phyloP scores from a whole-genome alignment of 2,797 vertebrate species.

The Petrocephalus sullivani region DNA sequence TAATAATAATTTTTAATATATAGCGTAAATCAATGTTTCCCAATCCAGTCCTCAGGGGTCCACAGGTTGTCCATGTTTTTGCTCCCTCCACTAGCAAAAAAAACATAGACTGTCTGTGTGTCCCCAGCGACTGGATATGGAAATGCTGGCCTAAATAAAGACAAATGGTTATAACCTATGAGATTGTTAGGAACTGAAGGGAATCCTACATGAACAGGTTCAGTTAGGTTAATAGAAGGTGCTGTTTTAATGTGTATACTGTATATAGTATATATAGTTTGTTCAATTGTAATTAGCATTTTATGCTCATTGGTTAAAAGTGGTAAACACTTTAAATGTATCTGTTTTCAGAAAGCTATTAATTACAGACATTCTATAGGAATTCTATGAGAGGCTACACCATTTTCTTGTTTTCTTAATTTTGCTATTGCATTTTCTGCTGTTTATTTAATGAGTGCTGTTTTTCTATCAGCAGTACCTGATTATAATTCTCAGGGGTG shows the following conservation, averaged over 20 bases:
- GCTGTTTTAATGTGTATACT: slow-evolving; percentile 59
- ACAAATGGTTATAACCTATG: slow-evolving; percentile 76
- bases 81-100: background rate
- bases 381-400: background rate
- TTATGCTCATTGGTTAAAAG: background rate
- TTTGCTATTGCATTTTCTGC: slow-evolving; percentile 4
- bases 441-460: slow-evolving; percentile 19
- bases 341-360: background rate
- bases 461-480: slow-evolving; percentile 21
- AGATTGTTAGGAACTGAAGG: slow-evolving; percentile 69
- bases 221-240: slow-evolving; percentile 66
- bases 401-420: background rate
- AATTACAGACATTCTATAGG: background rate
- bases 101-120: background rate
- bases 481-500: slow-evolving; percentile 49
- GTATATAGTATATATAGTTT: slow-evolving; percentile 44
- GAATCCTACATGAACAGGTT: slow-evolving; percentile 65
- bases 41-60: background rate
- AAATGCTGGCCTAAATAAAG: slow-evolving; percentile 14
- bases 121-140: background rate
- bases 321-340: background rate
- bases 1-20: background rate
- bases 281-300: background rate
- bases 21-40: background rate
- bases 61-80: slow-evolving; percentile 46